Conservation (phyloP, 2,797 vertebrate species). For the Antrozous pallidus region DNA sequence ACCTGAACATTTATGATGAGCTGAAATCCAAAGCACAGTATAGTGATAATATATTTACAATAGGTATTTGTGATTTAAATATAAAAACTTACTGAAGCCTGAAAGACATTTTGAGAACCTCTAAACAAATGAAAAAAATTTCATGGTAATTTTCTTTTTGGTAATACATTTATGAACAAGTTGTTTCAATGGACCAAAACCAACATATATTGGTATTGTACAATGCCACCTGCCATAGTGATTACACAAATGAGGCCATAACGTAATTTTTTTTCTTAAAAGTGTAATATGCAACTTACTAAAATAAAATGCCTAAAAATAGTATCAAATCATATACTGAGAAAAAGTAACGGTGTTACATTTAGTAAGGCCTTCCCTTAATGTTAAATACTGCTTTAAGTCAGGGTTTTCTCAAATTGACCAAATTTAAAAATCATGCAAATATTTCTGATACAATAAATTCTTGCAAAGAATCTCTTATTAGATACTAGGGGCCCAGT, state of each 20-base stretch:
- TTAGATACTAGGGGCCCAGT: too few species aligned
- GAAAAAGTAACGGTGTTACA: neutral
- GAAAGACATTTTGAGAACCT: neutral
- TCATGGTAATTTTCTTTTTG: neutral
- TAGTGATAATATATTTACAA: neutral
- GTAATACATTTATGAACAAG: neutral
- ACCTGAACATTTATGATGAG: neutral
- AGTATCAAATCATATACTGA: neutral
- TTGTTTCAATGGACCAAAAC: neutral
- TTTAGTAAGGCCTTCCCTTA: neutral
- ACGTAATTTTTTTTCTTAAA: neutral
- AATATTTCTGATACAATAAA: conserved; percentile 17
- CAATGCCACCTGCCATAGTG: neutral
- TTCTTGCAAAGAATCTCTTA: conserved; percentile 27
- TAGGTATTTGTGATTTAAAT: neutral
- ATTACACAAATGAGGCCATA: conserved; percentile 20
- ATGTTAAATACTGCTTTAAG: conserved; percentile 14
- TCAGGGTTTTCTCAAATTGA: neutral
- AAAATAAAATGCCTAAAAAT: conserved; percentile 18
- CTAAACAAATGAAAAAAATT: neutral
- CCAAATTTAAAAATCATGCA: conserved; percentile 45
- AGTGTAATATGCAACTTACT: neutral
- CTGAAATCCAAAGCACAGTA: neutral
- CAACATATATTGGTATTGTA: neutral
- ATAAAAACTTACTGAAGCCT: neutral